phyloP scores from a whole-genome alignment of 2,888 invertebrate genomes.

The Philaethria dido region DNA sequence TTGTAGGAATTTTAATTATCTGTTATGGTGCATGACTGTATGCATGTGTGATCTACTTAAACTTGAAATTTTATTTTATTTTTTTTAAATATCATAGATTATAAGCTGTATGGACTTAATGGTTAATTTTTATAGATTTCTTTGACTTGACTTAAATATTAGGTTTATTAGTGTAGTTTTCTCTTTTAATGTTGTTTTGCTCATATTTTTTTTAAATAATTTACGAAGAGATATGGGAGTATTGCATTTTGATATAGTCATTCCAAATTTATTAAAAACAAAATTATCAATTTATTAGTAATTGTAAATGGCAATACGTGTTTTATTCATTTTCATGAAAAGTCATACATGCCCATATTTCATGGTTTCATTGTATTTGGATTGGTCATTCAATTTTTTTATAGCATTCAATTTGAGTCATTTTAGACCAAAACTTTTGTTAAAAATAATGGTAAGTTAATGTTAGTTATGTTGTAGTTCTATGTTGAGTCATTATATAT shows the following conservation, averaged over 20 bases:
- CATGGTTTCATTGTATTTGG: conserved; percentile 41
- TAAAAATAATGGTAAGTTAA: conserved; percentile 41
- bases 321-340: conserved; percentile 35
- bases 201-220: neutral
- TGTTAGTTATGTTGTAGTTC: conserved; percentile 43
- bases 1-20: conserved; percentile 36
- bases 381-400: conserved; percentile 40
- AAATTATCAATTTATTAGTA: conserved; percentile 2
- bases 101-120: conserved; percentile 7
- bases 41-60: conserved; percentile 53
- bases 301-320: conserved; percentile 39
- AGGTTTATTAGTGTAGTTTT: conserved; percentile 10
- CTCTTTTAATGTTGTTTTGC: conserved; percentile 1
- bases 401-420: conserved; percentile 48
- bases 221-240: neutral
- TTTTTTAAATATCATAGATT: conserved; percentile 14
- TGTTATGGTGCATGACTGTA: conserved; percentile 57
- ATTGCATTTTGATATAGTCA: conserved; percentile 26
- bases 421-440: conserved; percentile 51
- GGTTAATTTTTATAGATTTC: conserved; percentile 16
- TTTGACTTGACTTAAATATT: neutral
- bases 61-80: conserved; percentile 29
- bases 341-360: conserved; percentile 35
- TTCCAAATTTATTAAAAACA: conserved; percentile 15
- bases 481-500: conserved; percentile 53